Evolutionary conservation across 2,797 vertebrate species (phyloP).

Genomic region (Crax fasciolata): DNA sequence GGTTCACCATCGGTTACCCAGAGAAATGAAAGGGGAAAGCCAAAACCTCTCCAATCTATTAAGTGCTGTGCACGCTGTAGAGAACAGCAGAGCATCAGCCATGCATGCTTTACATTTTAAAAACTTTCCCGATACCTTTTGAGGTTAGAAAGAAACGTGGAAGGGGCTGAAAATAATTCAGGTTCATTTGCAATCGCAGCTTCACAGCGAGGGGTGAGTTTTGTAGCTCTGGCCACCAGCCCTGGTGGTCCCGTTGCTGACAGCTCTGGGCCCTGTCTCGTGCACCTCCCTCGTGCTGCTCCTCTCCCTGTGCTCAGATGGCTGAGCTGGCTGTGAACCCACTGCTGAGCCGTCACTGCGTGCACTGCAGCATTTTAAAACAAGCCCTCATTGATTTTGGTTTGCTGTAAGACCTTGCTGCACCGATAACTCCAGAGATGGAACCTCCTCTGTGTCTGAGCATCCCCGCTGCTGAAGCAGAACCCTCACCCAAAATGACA

Average conservation of each 20-base stretch:
- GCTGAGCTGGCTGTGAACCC: background rate
- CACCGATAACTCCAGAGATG: background rate
- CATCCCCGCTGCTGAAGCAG: background rate
- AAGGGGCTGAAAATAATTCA: background rate
- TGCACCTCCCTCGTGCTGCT: background rate
- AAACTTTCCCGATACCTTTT: background rate
- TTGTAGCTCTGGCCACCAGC: background rate
- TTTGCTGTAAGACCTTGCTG: background rate
- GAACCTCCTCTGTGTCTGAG: background rate
- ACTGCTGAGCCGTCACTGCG: background rate
- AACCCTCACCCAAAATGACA: background rate
- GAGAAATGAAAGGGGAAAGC: background rate
- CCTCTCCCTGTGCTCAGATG: accelerated
- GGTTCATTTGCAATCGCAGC: background rate
- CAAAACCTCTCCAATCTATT: background rate
- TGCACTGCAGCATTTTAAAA: background rate
- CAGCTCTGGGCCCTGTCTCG: background rate
- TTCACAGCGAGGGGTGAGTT: background rate
- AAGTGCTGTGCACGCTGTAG: background rate
- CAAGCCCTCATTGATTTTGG: background rate
- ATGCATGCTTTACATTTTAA: background rate
- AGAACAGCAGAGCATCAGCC: background rate
- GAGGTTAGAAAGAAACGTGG: background rate
- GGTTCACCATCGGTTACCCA: background rate
- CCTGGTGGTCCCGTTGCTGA: accelerated